Base-by-base conservation (phyloP, 2,113 vertebrate species). In the human region DNA sequence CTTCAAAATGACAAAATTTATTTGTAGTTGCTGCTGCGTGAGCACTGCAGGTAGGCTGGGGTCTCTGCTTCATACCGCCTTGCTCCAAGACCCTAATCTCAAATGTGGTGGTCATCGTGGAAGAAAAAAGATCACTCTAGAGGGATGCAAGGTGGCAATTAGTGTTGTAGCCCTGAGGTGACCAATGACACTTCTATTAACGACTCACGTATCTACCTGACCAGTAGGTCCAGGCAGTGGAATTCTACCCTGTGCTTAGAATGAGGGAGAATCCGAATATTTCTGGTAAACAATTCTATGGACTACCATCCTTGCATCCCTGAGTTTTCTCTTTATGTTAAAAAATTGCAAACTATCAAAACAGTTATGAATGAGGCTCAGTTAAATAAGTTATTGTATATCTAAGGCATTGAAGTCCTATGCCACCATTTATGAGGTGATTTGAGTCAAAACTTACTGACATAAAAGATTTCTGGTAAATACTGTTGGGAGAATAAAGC, bases 221-320 rank as follows among this genome's bases (percentile, higher is more conserved):
- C 18, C 55, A 2, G 35, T 4, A 7, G 25, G 17, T 8, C 25
- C 35, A 66, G 40, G n/a, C 13, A 57, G 22, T 64, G 27, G 8
- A 50, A 10, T 70, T 64, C 23, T 48, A 50, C 45, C 3, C 10
- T 23, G 10, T 23, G 30, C 22, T 17, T 38, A n/a, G 38, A 59
- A 50, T 14, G 12, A 55, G 80, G 17, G 9, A 22, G 8, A 43
- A 27, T 23, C 30, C 4, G 3, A 48, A 78, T 11, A 25, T 50
- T 3, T 70, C 18, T 6, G 43, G 16, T 16, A 20, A 92, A 66
- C 0, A 6, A 3, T 30, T 8, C 35, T 22, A 43, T 4, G 20
- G 8, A 72, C 43, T 10, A 18, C 43, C 6, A 13, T 4, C 55
- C 8, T 0, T 66, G 4, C 6, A 8, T 38, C 17, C 5, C 14